Conservation (phyloP, 2,113 vertebrate species). For the Phylloscopus trochiloides region DNA sequence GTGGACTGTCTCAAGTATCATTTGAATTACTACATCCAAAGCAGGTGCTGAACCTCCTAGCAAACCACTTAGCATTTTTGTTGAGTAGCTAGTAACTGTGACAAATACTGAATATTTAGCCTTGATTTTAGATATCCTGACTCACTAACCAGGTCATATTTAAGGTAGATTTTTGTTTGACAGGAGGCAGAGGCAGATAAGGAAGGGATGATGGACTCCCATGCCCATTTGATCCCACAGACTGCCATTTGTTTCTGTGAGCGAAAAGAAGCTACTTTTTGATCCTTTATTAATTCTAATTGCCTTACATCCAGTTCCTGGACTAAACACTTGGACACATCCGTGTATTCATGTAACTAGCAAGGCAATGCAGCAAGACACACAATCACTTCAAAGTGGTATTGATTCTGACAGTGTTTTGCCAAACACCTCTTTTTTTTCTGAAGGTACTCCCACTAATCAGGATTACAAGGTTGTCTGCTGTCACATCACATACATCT, state of each 20-base stretch:
- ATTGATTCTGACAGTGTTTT: background rate
- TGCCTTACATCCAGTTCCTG: background rate
- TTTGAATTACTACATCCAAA: background rate
- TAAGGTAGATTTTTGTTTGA: background rate
- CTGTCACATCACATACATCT: background rate
- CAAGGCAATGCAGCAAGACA: background rate
- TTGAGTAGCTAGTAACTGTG: background rate
- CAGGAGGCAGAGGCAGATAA: background rate
- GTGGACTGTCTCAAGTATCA: background rate
- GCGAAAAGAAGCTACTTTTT: background rate
- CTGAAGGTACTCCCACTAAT: background rate
- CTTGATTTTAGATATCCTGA: background rate
- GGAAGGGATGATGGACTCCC: background rate
- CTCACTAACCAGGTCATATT: background rate
- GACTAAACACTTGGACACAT: background rate
- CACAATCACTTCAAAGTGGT: background rate
- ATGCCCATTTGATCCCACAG: background rate
- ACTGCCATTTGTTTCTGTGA: background rate
- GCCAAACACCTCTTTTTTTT: background rate
- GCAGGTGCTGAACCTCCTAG: background rate
- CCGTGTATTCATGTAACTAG: background rate
- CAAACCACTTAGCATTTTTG: background rate
- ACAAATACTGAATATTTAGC: background rate
- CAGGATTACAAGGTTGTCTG: background rate
- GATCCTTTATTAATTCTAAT: background rate